Evolutionary conservation across 2,797 vertebrate species (phyloP), one percentile per base, ranked within the genome.

Genomic region (Toxotes lorentzi): DNA sequence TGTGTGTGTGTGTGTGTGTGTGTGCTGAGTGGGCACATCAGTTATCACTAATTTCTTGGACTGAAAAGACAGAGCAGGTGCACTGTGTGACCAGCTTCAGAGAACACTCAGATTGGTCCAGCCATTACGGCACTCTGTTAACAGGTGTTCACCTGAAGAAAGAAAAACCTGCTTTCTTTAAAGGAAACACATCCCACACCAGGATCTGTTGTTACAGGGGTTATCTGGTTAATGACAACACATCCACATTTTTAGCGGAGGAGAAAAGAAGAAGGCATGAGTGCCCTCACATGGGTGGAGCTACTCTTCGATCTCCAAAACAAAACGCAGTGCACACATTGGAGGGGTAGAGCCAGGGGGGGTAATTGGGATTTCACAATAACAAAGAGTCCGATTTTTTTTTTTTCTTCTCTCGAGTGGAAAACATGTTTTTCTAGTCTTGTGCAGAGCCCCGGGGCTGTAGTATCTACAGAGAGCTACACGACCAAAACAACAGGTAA

Each of bases 341-440:
- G 27, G 27, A 30, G 27, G 27, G 27, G 27, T 30, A 30, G 27
- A 30, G 27, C 27, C 27, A 30, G 4, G 27, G 27, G 27, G 27
- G 27, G 27, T 30, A 64, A 57, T 50, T 32, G 43, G 62, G 30
- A 58, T 70, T 69, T 64, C 38, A 54, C 19, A 57, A 27, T 0
- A 23, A 56, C 27, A 38, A 59, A 60, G 16, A 40, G 27, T 47
- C 16, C 1, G 24, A 51, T 64, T 69, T 41, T 54, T 74, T 24
- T 30, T 40, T 9, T 47, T 47, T 47, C 6, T 47, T 47, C 8
- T 47, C 30, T 73, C 27, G 30, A 47, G 45, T 8, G 7, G 54
- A 45, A 83, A 58, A 80, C 43, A 7, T 56, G 43, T 59, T 69
- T 41, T 67, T 53, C 56, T 53, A 9, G 6, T 23, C 45, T 38